Percentiles rank a stretch among this genome's conserved stretches.
Conservation (phyloP, 2,113 vertebrate genomes). For the Etheostoma cragini region DNA sequence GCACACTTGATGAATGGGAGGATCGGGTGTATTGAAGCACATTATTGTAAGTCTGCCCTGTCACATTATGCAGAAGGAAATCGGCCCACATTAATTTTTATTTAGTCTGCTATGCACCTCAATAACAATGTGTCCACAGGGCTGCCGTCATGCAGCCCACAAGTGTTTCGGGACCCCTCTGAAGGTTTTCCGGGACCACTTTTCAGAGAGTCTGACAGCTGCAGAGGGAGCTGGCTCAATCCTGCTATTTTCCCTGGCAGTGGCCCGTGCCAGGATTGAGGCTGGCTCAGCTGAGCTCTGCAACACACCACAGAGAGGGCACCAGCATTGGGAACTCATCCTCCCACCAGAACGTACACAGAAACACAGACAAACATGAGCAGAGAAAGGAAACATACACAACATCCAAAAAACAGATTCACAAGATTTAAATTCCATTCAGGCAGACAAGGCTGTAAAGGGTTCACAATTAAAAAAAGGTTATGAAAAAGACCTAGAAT, state of each 20-base stretch:
- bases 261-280: conserved; percentile 65
- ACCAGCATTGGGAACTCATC: conserved; percentile 38
- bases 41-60: conserved; percentile 42
- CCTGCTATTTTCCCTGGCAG: conserved; percentile 62
- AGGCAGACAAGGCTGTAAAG: not conserved
- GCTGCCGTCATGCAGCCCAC: conserved; percentile 40
- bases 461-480: not conserved
- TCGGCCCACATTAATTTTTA: conserved; percentile 51
- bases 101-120: conserved; percentile 45
- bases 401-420: conserved; percentile 25
- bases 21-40: conserved; percentile 51
- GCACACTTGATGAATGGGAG: conserved; percentile 50
- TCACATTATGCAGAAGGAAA: conserved; percentile 39
- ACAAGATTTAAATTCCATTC: conserved; percentile 9
- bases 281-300: conserved; percentile 58
- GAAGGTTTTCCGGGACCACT: conserved; percentile 57
- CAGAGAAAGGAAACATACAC: conserved; percentile 25
- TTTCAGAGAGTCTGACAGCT: conserved; percentile 73
- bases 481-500: not conserved
- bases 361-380: conserved; percentile 53
- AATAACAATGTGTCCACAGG: conserved; percentile 45
- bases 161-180: conserved; percentile 56
- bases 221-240: conserved; percentile 67
- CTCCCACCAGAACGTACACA: conserved; percentile 38
- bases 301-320: conserved; percentile 66